Conservation (phyloP, 2,888 invertebrate species). For the Eurytoma adleriae region DNA sequence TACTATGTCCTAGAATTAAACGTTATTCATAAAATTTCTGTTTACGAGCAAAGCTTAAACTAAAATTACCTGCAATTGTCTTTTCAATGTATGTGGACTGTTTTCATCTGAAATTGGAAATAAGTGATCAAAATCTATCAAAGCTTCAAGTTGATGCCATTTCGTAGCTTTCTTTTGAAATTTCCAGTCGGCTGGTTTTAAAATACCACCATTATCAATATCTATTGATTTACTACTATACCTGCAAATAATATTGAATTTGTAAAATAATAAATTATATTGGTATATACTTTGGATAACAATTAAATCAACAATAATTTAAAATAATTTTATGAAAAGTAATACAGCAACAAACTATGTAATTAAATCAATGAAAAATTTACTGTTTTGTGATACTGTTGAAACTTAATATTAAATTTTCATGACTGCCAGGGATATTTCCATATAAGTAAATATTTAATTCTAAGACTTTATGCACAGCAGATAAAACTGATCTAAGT, state of each 20-base stretch:
- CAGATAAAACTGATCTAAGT: slow-evolving; percentile 79
- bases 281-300: no score
- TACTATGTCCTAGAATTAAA: slow-evolving; percentile 78
- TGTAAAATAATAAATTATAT: background rate
- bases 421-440: slow-evolving; percentile 76
- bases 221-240: slow-evolving; percentile 83
- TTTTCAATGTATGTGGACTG: slow-evolving; percentile 81
- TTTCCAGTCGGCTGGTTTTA: slow-evolving; percentile 87
- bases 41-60: background rate
- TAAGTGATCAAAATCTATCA: slow-evolving; percentile 85
- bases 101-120: slow-evolving; percentile 83
- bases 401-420: slow-evolving; percentile 82
- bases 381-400: slow-evolving; percentile 78
- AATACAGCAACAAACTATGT: background rate
- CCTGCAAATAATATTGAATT: slow-evolving; percentile 66
- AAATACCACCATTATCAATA: slow-evolving; percentile 74
- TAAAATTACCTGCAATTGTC: slow-evolving; percentile 81
- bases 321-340: slow-evolving; percentile 1
- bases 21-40: background rate
- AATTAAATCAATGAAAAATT: slow-evolving; percentile 52
- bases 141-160: slow-evolving; percentile 88
- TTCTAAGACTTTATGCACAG: slow-evolving; percentile 79
- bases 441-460: slow-evolving; percentile 81
- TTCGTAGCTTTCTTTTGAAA: slow-evolving; percentile 83
- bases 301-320: no score